These are phyloP conservation scores for Xanthorhoe designata DNA, from an alignment of 2,888 invertebrate species.

Conservation along the genomic window DNA sequence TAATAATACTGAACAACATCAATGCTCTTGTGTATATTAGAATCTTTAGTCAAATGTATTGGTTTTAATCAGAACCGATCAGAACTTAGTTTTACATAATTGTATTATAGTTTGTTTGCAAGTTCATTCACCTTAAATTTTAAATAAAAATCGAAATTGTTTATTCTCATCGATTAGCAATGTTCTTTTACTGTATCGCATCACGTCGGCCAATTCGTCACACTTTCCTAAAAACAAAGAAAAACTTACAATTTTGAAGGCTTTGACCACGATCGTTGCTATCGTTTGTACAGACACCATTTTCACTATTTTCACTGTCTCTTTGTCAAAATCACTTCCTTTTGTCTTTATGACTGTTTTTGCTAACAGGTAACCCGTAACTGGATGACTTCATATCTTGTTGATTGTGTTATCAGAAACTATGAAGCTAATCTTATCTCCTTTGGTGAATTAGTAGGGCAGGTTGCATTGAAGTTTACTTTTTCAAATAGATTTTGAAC, in stretches of 20 bases:
- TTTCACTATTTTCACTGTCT: conserved; percentile 67
- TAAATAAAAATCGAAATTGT: conserved; percentile 4
- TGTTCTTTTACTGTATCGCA: conserved; percentile 30
- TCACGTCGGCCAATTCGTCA: conserved; percentile 38
- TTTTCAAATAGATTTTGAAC: conserved; percentile 38
- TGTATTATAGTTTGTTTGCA: background rate
- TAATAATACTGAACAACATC: too few species aligned
- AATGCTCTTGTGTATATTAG: too few species aligned
- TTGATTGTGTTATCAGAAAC: conserved; percentile 68
- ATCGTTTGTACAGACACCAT: conserved; percentile 94
- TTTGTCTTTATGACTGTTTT: conserved; percentile 71
- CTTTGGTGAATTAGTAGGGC: conserved; percentile 78
- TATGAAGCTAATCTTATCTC: conserved; percentile 76
- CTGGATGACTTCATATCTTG: conserved; percentile 70
- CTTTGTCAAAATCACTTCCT: conserved; percentile 43
- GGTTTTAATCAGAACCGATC: too few species aligned
- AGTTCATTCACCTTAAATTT: background rate
- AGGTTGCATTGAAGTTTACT: conserved; percentile 57
- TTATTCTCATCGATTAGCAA: conserved; percentile 34
- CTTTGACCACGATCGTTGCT: conserved; percentile 92
- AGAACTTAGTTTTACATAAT: background rate
- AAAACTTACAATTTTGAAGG: conserved; percentile 92
- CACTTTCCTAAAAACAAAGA: conserved; percentile 40
- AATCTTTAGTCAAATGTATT: too few species aligned
- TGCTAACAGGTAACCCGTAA: conserved; percentile 64